phyloP scores from a whole-genome alignment of 1,140 invertebrate species.

The Tachypleus tridentatus region DNA sequence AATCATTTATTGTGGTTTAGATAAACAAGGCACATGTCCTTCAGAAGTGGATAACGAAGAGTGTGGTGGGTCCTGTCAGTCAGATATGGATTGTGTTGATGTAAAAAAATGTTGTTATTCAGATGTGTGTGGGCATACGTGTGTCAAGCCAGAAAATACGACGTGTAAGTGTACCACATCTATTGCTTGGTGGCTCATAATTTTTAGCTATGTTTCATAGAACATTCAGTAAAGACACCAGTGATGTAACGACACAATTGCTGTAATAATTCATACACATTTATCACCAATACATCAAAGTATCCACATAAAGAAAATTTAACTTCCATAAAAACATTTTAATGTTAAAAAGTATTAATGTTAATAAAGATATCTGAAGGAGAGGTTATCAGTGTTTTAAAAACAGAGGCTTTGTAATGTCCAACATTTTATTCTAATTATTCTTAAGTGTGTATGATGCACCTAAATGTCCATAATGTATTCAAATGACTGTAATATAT shows the following conservation, averaged over 20 bases:
- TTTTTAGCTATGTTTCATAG: background rate
- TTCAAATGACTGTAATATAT: conserved; percentile 12
- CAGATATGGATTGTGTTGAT: conserved; percentile 63
- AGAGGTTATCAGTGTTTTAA: no score
- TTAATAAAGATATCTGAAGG: no score
- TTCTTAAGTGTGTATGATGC: no score
- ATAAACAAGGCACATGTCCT: conserved; percentile 28
- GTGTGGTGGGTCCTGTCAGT: conserved; percentile 53
- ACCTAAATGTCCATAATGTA: background rate
- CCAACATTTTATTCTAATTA: no score
- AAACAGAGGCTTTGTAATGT: no score
- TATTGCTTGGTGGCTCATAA: conserved; percentile 3
- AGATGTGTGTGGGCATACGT: conserved; percentile 39
- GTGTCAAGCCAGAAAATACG: conserved; percentile 3
- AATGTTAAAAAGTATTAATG: no score
- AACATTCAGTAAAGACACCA: no score
- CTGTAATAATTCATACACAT: no score
- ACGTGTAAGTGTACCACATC: background rate
- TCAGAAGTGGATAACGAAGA: conserved; percentile 25
- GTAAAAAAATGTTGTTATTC: conserved; percentile 66
- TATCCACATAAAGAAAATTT: no score
- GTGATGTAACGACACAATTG: no score
- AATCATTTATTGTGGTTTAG: conserved; percentile 1
- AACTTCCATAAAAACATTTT: no score
- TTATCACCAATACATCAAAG: no score